phyloP scores from a whole-genome alignment of 2,113 vertebrate species.

The Odobenus rosmarus region DNA sequence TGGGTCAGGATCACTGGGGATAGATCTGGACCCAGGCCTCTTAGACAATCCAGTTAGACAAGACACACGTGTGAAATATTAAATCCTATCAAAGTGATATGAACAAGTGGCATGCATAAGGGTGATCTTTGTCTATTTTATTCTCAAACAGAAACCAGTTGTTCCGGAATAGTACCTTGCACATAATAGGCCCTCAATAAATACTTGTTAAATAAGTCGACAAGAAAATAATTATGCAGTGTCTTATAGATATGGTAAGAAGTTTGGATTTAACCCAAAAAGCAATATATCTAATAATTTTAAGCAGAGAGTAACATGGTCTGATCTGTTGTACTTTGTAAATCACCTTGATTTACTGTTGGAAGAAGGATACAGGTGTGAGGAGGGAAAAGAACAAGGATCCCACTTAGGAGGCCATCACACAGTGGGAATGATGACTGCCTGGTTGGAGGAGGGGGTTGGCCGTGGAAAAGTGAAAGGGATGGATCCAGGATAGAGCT shows the following conservation, averaged over 20 bases:
- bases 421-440: neutral
- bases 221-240: neutral
- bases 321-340: neutral
- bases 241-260: neutral
- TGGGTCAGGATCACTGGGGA: neutral
- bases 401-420: neutral
- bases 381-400: neutral
- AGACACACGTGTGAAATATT: neutral
- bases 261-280: neutral
- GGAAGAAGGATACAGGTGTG: neutral
- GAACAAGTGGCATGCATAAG: neutral
- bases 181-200: neutral
- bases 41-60: neutral
- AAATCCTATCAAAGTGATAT: neutral
- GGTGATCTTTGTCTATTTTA: neutral
- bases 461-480: neutral
- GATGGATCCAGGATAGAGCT: neutral
- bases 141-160: neutral
- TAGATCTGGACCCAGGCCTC: neutral
- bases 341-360: neutral
- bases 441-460: neutral
- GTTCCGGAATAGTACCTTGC: neutral
- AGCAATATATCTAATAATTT: neutral
- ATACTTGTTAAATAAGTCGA: neutral
- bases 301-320: neutral